Percentiles rank a stretch among this genome's conserved stretches.
These are phyloP conservation scores for Pitta sordida DNA, from an alignment of 2,113 vertebrate genomes.

Conservation along the genomic window DNA sequence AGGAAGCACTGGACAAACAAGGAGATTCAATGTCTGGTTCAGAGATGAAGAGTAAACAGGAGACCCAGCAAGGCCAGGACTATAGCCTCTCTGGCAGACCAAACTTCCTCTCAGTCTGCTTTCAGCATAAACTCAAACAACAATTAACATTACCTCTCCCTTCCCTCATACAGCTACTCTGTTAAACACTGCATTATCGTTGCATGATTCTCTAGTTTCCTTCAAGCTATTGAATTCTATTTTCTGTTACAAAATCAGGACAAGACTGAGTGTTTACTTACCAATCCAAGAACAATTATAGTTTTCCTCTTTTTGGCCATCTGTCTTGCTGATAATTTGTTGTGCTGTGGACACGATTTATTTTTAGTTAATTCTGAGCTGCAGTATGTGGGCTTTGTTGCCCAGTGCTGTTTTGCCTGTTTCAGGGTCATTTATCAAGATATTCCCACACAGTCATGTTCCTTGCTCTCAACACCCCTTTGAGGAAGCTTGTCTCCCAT, in stretches of 20 bases:
- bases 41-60: neutral
- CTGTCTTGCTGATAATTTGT: slow-evolving; percentile 27
- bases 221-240: slow-evolving; percentile 29
- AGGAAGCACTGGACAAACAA: neutral
- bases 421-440: neutral
- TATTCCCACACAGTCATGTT: neutral
- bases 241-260: neutral
- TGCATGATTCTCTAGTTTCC: neutral
- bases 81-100: neutral
- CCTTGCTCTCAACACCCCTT: neutral
- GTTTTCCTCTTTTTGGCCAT: slow-evolving; percentile 5
- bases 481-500: neutral
- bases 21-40: neutral
- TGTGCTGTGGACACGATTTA: neutral
- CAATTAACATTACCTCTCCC: neutral
- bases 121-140: neutral
- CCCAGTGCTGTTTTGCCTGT: neutral
- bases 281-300: neutral
- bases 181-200: neutral
- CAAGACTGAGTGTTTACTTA: slow-evolving; percentile 11
- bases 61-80: neutral
- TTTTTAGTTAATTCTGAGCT: slow-evolving; percentile 18
- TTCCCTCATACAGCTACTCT: neutral
- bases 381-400: neutral
- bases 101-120: neutral